phyloP scores from a whole-genome alignment of 1,140 invertebrate genomes.

The Colletes gigas region DNA sequence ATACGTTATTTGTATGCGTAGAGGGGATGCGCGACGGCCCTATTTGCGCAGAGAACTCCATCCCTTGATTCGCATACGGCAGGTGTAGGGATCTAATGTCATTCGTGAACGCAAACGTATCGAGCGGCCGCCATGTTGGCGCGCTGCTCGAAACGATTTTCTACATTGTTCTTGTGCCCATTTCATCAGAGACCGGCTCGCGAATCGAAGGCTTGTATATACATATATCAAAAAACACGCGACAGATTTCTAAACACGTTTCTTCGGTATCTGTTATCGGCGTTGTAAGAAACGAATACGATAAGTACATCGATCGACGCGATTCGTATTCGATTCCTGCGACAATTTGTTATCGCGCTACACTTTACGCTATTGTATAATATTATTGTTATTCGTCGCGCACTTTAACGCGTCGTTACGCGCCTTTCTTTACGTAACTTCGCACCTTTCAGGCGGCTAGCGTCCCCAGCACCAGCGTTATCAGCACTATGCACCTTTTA shows the following conservation, averaged over 20 bases:
- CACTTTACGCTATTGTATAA: neutral
- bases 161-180: conserved; percentile 45
- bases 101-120: conserved; percentile 6
- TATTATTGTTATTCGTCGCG: conserved; percentile 2
- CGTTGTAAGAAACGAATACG: neutral
- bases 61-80: conserved; percentile 20
- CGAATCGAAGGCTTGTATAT: conserved; percentile 1
- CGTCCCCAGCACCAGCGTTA: neutral
- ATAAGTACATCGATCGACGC: neutral
- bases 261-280: neutral
- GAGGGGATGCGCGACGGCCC: conserved; percentile 27
- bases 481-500: neutral
- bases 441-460: neutral
- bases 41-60: conserved; percentile 41
- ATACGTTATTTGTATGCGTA: conserved; percentile 53
- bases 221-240: neutral
- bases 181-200: conserved; percentile 6
- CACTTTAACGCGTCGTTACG: conserved; percentile 5
- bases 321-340: neutral
- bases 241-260: neutral
- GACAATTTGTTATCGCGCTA: neutral
- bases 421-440: neutral
- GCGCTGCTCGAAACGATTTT: conserved; percentile 11
- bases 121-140: neutral
- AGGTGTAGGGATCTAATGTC: neutral